These are phyloP conservation scores for Cisticola juncidis DNA, from an alignment of 2,113 vertebrate species.

Conservation along the genomic window DNA sequence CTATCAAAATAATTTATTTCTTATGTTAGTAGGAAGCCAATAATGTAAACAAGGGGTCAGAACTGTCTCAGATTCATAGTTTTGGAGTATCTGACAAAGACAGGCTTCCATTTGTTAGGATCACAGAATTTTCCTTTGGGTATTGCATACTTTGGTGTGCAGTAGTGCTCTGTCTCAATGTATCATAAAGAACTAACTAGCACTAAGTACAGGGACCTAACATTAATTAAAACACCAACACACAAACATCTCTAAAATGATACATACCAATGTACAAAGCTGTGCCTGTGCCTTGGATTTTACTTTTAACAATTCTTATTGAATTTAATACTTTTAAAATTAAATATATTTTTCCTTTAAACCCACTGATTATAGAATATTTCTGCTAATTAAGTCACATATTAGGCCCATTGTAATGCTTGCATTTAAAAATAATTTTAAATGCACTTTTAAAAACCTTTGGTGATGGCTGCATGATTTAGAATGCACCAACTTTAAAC, in stretches of 20 bases:
- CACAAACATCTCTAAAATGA: constrained; percentile 73
- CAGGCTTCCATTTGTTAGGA: constrained; percentile 70
- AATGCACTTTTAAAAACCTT: constrained; percentile 64
- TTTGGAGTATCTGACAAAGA: constrained; percentile 68
- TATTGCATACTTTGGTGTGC: constrained; percentile 82
- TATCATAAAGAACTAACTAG: constrained; percentile 71
- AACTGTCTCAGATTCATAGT: constrained; percentile 70
- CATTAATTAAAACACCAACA: constrained; percentile 70
- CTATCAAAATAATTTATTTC: constrained; percentile 61
- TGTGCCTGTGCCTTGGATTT: constrained; percentile 69
- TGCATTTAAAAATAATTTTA: constrained; percentile 59
- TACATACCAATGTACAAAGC: constrained; percentile 69
- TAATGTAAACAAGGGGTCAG: constrained; percentile 79
- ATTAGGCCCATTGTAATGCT: constrained; percentile 54
- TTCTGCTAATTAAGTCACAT: constrained; percentile 51
- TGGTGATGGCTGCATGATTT: constrained; percentile 57
- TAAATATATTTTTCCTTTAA: constrained; percentile 53
- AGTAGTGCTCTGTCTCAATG: constrained; percentile 80
- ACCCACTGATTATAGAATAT: constrained; percentile 54
- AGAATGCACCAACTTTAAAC: not conserved
- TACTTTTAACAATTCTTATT: constrained; percentile 48
- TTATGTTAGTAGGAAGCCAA: constrained; percentile 72
- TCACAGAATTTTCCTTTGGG: constrained; percentile 75
- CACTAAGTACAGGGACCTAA: constrained; percentile 68
- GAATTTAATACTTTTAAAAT: constrained; percentile 48